Base-by-base conservation (phyloP, 92 coral and sea anemone genomes). In the Epizoanthus stellaris region DNA sequence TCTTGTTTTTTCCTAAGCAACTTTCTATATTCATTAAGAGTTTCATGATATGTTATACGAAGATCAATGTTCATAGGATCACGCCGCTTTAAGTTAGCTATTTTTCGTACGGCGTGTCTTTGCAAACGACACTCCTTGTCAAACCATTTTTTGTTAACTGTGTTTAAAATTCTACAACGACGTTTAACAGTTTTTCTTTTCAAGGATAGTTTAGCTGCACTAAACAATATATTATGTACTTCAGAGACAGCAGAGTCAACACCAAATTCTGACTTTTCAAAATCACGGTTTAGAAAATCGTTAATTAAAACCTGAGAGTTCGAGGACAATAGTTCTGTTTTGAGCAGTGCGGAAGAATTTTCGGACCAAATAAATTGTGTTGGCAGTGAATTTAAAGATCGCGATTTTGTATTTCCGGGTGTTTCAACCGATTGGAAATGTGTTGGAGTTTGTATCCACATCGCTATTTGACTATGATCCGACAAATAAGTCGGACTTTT, bases 1-100 rank as follows among this genome's bases (percentile, higher is more conserved):
- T 76, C 15, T 30, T 82, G 73, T 38, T 88, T 87, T 5, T 4
- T 70, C 16, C 71, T 58, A 8, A 87, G 73, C 19, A 81, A 23
- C 25, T 23, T 23, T 23, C 25, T 23, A 23, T 23, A 23, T 23
- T 23, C 25, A 23, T 60, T 84, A 14, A 82, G 58, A 59, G 74
- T 47, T 16, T 40, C 52, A 57, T 88, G 84, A 67, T 82, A 88
- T 5, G 6, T 40, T 61, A 42, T 53, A 21, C 91, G 53, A 12
- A 88, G 9, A 60, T 5, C 34, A 14, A 52, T 15, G 52, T 83
- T 77, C 19, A 62, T 6, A 5, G 88, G 91, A 47, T 88, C 82
- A 19, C 87, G 30, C 54, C 63, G 87, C 61, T 87, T 81, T 72
- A 68, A 71, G 42, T 87, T 87, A 7, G 90, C 75, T 11, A 87